A percentile compares a stretch with the other conserved stretches of the same genome.
phyloP scores from a whole-genome alignment of 2,113 vertebrate genomes.

The Colinus virginianus region DNA sequence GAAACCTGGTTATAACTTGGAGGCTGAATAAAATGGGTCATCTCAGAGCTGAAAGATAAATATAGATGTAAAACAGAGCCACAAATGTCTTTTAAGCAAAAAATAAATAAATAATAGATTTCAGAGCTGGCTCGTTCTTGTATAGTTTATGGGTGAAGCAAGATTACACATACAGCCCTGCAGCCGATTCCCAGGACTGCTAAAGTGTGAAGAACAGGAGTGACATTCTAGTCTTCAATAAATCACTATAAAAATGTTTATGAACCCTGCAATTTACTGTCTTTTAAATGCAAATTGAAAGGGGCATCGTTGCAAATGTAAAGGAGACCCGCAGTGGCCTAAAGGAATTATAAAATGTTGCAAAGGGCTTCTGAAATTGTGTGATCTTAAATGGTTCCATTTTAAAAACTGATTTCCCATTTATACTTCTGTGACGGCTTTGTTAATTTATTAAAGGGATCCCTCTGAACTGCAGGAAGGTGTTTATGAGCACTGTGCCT shows the following conservation, averaged over 20 bases:
- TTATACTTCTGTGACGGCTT: constrained; percentile 62
- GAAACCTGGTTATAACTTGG: constrained; percentile 66
- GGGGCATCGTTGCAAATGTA: constrained; percentile 73
- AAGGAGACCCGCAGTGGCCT: constrained; percentile 77
- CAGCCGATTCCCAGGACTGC: constrained; percentile 79
- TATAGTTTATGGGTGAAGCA: constrained; percentile 73
- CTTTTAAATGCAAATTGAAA: constrained; percentile 87
- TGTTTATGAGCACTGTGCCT: constrained; percentile 12
- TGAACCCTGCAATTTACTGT: constrained; percentile 85
- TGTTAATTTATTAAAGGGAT: constrained; percentile 71
- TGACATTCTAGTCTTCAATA: constrained; percentile 81
- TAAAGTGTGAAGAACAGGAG: constrained; percentile 84
- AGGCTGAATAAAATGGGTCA: constrained; percentile 75
- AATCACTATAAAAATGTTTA: constrained; percentile 88
- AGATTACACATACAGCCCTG: constrained; percentile 70
- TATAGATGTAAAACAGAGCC: constrained; percentile 59
- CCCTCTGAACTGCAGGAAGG: constrained; percentile 40
- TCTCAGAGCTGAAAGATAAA: constrained; percentile 71
- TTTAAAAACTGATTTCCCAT: constrained; percentile 68
- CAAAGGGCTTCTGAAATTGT: constrained; percentile 61
- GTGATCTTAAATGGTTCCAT: constrained; percentile 70
- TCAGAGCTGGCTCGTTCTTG: constrained; percentile 61
- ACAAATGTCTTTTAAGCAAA: constrained; percentile 50
- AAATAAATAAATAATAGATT: constrained; percentile 65
- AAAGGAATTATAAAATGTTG: constrained; percentile 70